Conservation (phyloP, 1,140 invertebrate genomes). For the Ditylenchus dipsaci region DNA sequence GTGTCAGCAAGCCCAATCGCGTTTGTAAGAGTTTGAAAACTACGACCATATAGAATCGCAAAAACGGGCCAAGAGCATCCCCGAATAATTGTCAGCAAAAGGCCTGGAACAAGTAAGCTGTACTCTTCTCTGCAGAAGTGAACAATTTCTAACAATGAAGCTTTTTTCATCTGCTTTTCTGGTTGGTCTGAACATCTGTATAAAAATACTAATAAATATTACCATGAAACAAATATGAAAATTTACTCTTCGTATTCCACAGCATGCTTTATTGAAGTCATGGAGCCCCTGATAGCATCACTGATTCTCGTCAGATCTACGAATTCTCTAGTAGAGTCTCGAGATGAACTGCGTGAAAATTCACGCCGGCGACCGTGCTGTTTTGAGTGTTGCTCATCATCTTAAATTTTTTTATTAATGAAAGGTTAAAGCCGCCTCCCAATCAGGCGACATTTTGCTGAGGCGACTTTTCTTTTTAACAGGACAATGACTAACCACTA, state of each 20-base stretch:
- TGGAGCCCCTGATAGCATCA: constrained; percentile 15
- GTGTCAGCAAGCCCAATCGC: constrained; percentile 14
- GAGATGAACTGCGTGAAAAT: no score
- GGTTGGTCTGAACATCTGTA: not conserved
- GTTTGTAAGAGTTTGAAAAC: constrained; percentile 39
- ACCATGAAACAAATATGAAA: not conserved
- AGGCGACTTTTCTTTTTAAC: no score
- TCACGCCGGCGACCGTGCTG: no score
- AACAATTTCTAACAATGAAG: constrained; percentile 45
- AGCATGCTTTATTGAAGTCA: constrained; percentile 17
- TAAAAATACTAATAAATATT: not conserved
- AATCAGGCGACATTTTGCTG: no score
- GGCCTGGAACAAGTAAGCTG: constrained; percentile 3
- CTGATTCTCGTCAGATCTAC: not conserved
- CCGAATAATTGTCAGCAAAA: constrained; percentile 20
- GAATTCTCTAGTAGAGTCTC: no score
- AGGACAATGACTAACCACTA: no score
- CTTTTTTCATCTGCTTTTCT: not conserved
- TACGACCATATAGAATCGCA: constrained; percentile 50
- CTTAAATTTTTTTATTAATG: no score
- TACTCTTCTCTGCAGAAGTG: constrained; percentile 35
- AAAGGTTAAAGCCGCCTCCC: no score
- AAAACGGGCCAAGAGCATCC: constrained; percentile 51
- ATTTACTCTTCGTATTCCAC: not conserved
- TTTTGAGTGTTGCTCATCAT: no score